A percentile compares a stretch with the other conserved stretches of the same genome.
phyloP scores from a whole-genome alignment of 2,888 invertebrate species.

The Tyria jacobaeae region DNA sequence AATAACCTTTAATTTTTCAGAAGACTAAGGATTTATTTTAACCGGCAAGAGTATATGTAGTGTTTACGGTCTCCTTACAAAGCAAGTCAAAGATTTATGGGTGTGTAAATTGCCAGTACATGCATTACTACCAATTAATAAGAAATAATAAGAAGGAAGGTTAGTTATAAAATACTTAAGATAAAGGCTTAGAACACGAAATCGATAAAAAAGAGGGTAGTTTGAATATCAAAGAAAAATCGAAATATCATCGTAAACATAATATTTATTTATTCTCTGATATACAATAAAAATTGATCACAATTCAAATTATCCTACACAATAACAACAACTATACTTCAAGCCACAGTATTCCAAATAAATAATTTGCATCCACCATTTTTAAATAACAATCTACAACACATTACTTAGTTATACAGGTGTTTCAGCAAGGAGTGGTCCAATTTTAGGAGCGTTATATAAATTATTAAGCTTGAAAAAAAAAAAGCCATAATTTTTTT shows the following conservation, averaged over 20 bases:
- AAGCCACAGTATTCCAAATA: slow-evolving; percentile 40
- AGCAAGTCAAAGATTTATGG: not conserved
- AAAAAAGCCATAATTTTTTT: too few species aligned
- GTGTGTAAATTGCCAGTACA: not conserved
- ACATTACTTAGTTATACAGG: slow-evolving; percentile 6
- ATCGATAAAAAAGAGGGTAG: slow-evolving; percentile 1
- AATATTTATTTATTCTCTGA: slow-evolving; percentile 63
- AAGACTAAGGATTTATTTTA: not conserved
- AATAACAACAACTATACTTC: slow-evolving; percentile 41
- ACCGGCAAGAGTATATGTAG: not conserved
- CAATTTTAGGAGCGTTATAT: too few species aligned
- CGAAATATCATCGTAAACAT: slow-evolving; percentile 50
- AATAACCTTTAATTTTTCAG: too few species aligned
- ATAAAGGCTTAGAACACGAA: slow-evolving; percentile 13
- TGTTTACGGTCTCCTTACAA: not conserved
- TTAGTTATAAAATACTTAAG: not conserved
- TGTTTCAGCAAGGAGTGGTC: too few species aligned
- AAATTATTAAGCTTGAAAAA: too few species aligned
- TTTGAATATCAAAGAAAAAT: slow-evolving; percentile 39
- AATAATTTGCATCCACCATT: slow-evolving; percentile 26
- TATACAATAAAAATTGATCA: slow-evolving; percentile 59
- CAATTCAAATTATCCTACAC: slow-evolving; percentile 52
- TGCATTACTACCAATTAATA: not conserved
- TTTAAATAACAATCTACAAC: slow-evolving; percentile 9
- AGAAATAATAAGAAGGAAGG: not conserved